Evolutionary conservation across 2,888 invertebrate genomes (phyloP), one percentile per base, ranked within the genome.

Genomic region (Lordiphosa fenestrarum): DNA sequence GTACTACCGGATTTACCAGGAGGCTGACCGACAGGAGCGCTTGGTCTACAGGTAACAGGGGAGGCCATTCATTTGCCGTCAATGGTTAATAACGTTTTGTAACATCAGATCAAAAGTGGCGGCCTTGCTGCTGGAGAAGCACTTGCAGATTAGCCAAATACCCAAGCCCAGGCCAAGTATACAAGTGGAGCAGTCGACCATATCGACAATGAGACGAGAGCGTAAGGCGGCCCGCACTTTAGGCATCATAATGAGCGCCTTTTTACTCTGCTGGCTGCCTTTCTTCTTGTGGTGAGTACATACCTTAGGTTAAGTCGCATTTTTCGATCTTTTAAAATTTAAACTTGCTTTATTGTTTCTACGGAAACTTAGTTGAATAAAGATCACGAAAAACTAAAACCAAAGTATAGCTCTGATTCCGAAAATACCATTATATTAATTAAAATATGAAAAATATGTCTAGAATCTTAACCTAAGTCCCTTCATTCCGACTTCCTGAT

Each of bases 231-330:
- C 98, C 2, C 93, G 97, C 85, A 98, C 98, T 9, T 92, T 98
- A 40, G 98, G 98, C 55, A 97, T 98, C 87, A 98, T 98, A 86
- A 98, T 98, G 94, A 97, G 97, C 33, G 97, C 96, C 0, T 98
- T 98, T 89, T 91, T 98, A 63, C 93, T 97, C 6, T 98, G 98
- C 90, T 98, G 98, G 97, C 91, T 97, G 69, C 98, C 98, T 4
- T 98, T 98, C 91, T 98, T 98, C 89, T 91, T 96, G 58, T 98
- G 98, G 97, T 95, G 90, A 91, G 92, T 85, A 64, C 30, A 46
- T 3, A 19, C 21, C 21, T 10, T 36, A 4, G 2, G 0, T 6
- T n/a, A 15, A 44, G 4, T 6, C 23, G 2, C 6, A 25, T 25
- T 25, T 25, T 7, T 25, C 2, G 25, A 7, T 38, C 6, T n/a